phyloP scores from a whole-genome alignment of 2,888 invertebrate species.

The Oscheius sp. region DNA sequence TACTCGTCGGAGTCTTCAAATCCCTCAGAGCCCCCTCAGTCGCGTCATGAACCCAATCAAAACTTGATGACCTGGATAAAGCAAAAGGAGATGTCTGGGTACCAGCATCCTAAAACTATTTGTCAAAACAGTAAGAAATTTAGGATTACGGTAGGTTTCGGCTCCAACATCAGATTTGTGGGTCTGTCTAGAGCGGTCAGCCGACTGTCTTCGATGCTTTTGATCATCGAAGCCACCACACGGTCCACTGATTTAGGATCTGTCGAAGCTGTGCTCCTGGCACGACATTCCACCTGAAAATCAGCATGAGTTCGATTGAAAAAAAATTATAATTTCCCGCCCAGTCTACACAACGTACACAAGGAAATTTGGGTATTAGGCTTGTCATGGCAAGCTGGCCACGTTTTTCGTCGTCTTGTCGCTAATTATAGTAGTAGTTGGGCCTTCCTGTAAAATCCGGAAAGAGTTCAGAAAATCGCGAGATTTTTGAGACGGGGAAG shows the following conservation, averaged over 20 bases:
- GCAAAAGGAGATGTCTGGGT: constrained; percentile 53
- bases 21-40: constrained; percentile 38
- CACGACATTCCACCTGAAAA: constrained; percentile 43
- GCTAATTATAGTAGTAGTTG: neutral
- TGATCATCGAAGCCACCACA: constrained; percentile 41
- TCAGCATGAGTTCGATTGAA: neutral
- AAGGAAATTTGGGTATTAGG: constrained; percentile 30
- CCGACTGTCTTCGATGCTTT: constrained; percentile 39
- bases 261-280: constrained; percentile 19
- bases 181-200: constrained; percentile 39
- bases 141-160: constrained; percentile 3
- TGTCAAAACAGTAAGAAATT: neutral
- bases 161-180: constrained; percentile 11
- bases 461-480: constrained; percentile 9
- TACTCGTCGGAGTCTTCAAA: constrained; percentile 38
- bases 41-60: constrained; percentile 58
- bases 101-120: constrained; percentile 39
- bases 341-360: constrained; percentile 14
- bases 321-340: neutral
- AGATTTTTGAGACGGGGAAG: neutral
- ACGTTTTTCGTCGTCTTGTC: constrained; percentile 2
- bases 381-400: too few species aligned
- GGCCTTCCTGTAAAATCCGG: neutral
- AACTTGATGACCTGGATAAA: constrained; percentile 56
- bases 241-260: constrained; percentile 32